phyloP scores from a whole-genome alignment of 2,888 invertebrate species.

The Philereme transversata region DNA sequence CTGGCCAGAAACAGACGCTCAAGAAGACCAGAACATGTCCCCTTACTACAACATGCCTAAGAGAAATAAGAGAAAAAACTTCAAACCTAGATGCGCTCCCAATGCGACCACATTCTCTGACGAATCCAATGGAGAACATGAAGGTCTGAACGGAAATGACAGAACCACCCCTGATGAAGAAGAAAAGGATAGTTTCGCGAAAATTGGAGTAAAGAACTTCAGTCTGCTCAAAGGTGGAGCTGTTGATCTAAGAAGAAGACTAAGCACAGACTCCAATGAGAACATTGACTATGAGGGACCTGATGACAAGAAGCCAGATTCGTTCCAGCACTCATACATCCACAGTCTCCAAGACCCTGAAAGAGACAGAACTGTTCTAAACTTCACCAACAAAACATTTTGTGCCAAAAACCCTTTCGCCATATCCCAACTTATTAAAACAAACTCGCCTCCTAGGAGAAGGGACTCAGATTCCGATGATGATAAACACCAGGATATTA shows the following conservation, averaged over 20 bases:
- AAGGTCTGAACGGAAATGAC: constrained; percentile 72
- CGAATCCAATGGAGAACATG: constrained; percentile 71
- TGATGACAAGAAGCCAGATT: constrained; percentile 73
- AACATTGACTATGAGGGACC: constrained; percentile 79
- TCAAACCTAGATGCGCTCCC: constrained; percentile 89
- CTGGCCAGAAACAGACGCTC: constrained; percentile 76
- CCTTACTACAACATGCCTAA: constrained; percentile 84
- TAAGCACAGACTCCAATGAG: constrained; percentile 81
- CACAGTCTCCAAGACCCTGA: constrained; percentile 74
- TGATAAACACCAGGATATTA: constrained; percentile 77
- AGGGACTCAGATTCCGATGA: constrained; percentile 80
- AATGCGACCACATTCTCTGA: constrained; percentile 80
- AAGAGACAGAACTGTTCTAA: constrained; percentile 72
- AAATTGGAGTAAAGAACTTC: constrained; percentile 80
- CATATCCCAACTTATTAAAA: constrained; percentile 82
- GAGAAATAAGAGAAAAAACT: constrained; percentile 91
- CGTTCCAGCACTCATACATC: constrained; percentile 79
- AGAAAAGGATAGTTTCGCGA: constrained; percentile 62
- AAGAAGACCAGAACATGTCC: constrained; percentile 71
- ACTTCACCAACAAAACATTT: constrained; percentile 79
- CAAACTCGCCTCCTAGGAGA: constrained; percentile 81
- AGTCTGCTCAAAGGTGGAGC: constrained; percentile 77
- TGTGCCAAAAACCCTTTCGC: constrained; percentile 84
- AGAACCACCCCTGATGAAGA: constrained; percentile 68
- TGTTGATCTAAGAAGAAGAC: constrained; percentile 78